Base-by-base conservation (phyloP, 2,113 vertebrate species). In the Thalassoma bifasciatum region DNA sequence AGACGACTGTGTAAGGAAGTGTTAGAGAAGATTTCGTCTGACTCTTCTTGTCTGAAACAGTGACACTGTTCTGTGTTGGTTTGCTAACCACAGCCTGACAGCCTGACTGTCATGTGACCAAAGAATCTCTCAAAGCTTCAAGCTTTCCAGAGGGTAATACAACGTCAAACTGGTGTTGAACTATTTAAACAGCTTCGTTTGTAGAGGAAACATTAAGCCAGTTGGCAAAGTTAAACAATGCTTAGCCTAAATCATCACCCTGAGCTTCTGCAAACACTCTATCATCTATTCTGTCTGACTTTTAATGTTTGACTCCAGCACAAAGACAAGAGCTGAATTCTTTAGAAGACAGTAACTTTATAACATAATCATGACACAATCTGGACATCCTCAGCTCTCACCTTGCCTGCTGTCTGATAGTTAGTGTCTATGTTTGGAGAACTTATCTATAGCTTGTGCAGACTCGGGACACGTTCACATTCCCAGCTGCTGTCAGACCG, bases 401-500 rank as follows among this genome's bases (percentile, higher is more conserved):
- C 49, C 10, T 14, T 9, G 65, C 30, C 22, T 21, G 49, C 70
- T 71, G 81, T 81, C 72, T 76, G 74, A 91, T 56, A 80, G 83
- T 72, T 50, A 69, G 51, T 17, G 60, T 1, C 89, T 92, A 92
- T 89, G 61, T 92, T 92, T 92, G 68, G 76, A 85, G 75, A 71
- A 75, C 74, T 73, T 90, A 91, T 92, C 82, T 86, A 91, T 81
- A 90, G 88, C 77, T 60, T 71, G 59, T 69, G 58, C 85, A 85
- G 81, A 86, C 81, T 77, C 11, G 30, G 72, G 82, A 5, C 82
- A 88, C 82, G 86, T 90, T 84, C 77, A 82, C 89, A 91, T 92
- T 93, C 90, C 75, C 86, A 94, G 88, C 86, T 93, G 93, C 87
- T 81, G 46, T 49, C 46, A 49, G 46, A n/a, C 46, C 46, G 46